Conservation (phyloP, 2,113 vertebrate species). For the Erythrocercus mccallii region DNA sequence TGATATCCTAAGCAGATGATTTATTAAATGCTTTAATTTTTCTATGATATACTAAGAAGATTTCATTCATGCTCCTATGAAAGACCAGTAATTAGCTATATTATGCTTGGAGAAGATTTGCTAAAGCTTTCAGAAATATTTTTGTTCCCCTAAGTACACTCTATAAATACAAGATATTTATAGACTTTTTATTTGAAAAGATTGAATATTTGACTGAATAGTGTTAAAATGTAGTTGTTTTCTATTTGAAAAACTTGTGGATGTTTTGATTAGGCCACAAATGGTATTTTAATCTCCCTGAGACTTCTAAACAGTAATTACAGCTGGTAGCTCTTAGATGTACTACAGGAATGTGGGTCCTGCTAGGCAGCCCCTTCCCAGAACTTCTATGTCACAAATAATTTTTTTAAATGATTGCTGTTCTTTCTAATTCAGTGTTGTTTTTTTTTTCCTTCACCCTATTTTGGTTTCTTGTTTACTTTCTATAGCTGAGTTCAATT, state of each 20-base stretch:
- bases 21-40: background rate
- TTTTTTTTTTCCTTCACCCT: background rate
- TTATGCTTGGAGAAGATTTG: background rate
- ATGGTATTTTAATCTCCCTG: background rate
- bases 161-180: background rate
- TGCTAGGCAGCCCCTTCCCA: background rate
- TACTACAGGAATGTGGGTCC: background rate
- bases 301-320: background rate
- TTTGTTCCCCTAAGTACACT: background rate
- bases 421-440: background rate
- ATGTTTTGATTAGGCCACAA: background rate
- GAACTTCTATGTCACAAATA: background rate
- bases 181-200: background rate
- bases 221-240: background rate
- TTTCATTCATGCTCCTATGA: background rate
- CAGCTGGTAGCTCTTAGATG: background rate
- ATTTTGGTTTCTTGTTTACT: background rate
- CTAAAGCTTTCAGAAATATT: background rate
- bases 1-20: background rate
- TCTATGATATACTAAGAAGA: background rate
- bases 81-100: background rate
- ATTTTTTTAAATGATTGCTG: background rate
- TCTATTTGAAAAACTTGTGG: background rate
- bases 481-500: background rate
- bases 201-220: background rate